Percentiles rank a stretch among this genome's conserved stretches.
Evolutionary conservation across 2,888 invertebrate species (phyloP).

Genomic region (Diarsia brunnea): DNA sequence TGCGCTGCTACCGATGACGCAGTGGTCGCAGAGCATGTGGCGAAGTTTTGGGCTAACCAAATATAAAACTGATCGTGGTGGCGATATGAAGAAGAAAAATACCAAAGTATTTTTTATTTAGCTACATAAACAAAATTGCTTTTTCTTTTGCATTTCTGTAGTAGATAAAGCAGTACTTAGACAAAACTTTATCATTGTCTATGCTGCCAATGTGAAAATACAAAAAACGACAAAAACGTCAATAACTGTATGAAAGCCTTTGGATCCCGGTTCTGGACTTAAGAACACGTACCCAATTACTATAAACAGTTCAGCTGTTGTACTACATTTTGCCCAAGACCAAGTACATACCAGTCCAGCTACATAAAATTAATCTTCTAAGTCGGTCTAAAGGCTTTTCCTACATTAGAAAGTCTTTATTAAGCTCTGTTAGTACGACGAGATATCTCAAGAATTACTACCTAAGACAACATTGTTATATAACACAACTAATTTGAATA

Average conservation of each 20-base stretch:
- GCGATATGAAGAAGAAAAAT: too few relatives aligned
- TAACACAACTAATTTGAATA: slow-evolving; percentile 31
- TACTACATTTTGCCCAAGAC: neutral
- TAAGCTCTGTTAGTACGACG: neutral
- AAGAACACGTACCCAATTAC: slow-evolving; percentile 19
- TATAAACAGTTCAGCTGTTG: slow-evolving; percentile 11
- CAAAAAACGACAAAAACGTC: neutral
- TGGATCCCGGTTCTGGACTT: neutral
- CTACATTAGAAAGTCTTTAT: slow-evolving; percentile 24
- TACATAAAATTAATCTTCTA: slow-evolving; percentile 27
- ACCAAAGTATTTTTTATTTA: neutral
- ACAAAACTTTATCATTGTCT: neutral
- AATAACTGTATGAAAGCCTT: neutral
- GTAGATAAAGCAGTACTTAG: neutral
- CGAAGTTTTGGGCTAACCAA: too few relatives aligned
- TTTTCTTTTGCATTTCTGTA: neutral
- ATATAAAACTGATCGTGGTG: too few relatives aligned
- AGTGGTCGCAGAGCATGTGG: too few relatives aligned
- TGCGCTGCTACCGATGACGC: too few relatives aligned
- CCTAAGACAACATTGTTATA: slow-evolving; percentile 11
- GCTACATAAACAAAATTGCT: neutral
- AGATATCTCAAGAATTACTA: slow-evolving; percentile 36
- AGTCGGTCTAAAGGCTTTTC: slow-evolving; percentile 19
- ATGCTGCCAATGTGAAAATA: neutral
- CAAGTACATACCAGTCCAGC: neutral